These are phyloP conservation scores for Plodia interpunctella DNA, from an alignment of 1,140 invertebrate species.

Conservation along the genomic window DNA sequence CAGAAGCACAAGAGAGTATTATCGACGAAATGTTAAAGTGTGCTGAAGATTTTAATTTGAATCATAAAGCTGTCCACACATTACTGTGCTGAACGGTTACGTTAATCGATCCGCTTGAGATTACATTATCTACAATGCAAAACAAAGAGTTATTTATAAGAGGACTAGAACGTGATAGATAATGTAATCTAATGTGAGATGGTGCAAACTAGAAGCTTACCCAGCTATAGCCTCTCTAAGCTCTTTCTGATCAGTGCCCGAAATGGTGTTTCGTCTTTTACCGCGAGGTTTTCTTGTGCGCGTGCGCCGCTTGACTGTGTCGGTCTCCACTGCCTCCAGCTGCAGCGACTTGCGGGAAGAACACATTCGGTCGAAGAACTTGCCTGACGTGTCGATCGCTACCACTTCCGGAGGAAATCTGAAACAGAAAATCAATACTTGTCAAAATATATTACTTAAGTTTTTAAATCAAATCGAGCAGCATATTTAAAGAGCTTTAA, in stretches of 20 bases:
- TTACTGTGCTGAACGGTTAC: slow-evolving; percentile 61
- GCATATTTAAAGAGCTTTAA: no score
- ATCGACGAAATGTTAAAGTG: slow-evolving; percentile 59
- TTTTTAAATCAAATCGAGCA: no score
- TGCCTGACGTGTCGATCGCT: slow-evolving; percentile 90
- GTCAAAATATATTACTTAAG: no score
- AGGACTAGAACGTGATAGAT: slow-evolving; percentile 34
- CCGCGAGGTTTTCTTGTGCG: slow-evolving; percentile 84
- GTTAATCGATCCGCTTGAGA: slow-evolving; percentile 49
- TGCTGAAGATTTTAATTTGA: slow-evolving; percentile 57
- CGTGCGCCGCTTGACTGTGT: slow-evolving; percentile 83
- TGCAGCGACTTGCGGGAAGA: slow-evolving; percentile 87
- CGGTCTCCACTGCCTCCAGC: slow-evolving; percentile 76
- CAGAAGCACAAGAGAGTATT: slow-evolving; percentile 68
- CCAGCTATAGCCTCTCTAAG: slow-evolving; percentile 87
- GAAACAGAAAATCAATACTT: slow-evolving; percentile 25
- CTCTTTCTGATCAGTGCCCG: slow-evolving; percentile 91
- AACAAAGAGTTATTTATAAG: slow-evolving; percentile 14
- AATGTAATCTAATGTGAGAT: slow-evolving; percentile 52
- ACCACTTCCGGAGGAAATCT: slow-evolving; percentile 93
- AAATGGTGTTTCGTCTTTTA: slow-evolving; percentile 92
- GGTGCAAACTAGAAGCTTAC: slow-evolving; percentile 80
- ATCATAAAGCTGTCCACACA: slow-evolving; percentile 61
- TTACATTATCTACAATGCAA: slow-evolving; percentile 53
- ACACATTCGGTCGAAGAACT: slow-evolving; percentile 91